Evolutionary conservation across 2,113 vertebrate genomes (phyloP).

Genomic region (Cairina moschata): DNA sequence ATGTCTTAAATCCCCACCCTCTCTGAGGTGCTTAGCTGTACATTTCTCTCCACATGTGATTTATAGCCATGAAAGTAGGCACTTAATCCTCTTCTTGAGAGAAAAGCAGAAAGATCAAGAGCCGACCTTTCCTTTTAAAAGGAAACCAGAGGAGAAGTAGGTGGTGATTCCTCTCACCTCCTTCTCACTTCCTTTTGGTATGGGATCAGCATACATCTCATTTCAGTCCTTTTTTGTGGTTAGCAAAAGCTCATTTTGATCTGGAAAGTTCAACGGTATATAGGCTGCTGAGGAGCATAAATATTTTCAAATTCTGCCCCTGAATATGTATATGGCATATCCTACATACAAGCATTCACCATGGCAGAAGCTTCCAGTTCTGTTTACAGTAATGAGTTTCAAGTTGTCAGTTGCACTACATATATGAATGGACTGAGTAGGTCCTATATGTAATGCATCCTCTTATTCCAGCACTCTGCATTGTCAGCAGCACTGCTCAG

Average conservation of each 20-base stretch:
- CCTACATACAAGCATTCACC: not conserved
- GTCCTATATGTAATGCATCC: not conserved
- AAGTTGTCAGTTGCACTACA: not conserved
- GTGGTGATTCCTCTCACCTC: constrained; percentile 55
- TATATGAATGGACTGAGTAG: not conserved
- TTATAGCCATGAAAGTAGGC: not conserved
- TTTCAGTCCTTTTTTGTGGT: constrained; percentile 8
- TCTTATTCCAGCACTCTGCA: not conserved
- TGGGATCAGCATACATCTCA: not conserved
- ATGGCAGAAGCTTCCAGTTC: not conserved
- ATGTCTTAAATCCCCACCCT: not conserved
- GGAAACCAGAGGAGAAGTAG: constrained; percentile 4
- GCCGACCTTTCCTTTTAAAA: not conserved
- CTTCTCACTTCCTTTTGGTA: constrained; percentile 20
- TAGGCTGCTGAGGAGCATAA: not conserved
- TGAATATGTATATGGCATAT: not conserved
- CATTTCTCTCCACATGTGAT: not conserved
- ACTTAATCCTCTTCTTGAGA: constrained; percentile 27
- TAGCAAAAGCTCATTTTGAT: not conserved
- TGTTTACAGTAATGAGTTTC: not conserved
- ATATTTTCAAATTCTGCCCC: not conserved
- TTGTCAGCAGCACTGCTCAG: not conserved
- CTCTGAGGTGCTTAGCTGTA: not conserved
- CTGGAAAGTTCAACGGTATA: not conserved
- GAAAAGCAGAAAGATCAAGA: not conserved